phyloP scores from a whole-genome alignment of 2,113 vertebrate genomes.

The Arvicanthis niloticus region DNA sequence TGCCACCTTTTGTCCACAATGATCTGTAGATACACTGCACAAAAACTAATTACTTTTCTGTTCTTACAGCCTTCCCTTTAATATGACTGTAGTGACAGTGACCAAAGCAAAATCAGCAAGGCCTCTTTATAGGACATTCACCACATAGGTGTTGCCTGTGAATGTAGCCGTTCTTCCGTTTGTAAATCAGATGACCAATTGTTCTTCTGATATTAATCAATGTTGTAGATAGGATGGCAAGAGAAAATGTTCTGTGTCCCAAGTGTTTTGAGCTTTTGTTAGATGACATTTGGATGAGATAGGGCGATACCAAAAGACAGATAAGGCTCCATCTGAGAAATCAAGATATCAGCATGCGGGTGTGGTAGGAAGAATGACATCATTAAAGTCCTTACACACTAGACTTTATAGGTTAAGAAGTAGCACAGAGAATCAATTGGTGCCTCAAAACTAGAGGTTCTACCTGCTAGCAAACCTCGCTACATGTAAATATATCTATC shows the following conservation, averaged over 20 bases:
- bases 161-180: background rate
- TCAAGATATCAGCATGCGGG: background rate
- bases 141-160: background rate
- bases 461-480: background rate
- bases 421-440: background rate
- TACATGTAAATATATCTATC: background rate
- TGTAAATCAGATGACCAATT: background rate
- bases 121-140: background rate
- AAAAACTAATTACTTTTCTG: background rate
- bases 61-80: slow-evolving; percentile 25
- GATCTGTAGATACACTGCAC: background rate
- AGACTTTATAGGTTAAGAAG: background rate
- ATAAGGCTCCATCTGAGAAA: background rate
- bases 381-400: background rate
- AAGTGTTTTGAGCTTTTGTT: background rate
- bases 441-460: background rate
- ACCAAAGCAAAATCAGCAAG: background rate
- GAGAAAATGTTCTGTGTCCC: background rate
- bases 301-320: background rate
- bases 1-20: background rate
- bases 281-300: background rate
- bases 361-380: background rate
- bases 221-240: background rate
- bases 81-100: background rate
- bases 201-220: background rate